Conservation (phyloP, 37 sponge, comb jelly and placozoan genomes). For the Chondrosia reniformis region DNA sequence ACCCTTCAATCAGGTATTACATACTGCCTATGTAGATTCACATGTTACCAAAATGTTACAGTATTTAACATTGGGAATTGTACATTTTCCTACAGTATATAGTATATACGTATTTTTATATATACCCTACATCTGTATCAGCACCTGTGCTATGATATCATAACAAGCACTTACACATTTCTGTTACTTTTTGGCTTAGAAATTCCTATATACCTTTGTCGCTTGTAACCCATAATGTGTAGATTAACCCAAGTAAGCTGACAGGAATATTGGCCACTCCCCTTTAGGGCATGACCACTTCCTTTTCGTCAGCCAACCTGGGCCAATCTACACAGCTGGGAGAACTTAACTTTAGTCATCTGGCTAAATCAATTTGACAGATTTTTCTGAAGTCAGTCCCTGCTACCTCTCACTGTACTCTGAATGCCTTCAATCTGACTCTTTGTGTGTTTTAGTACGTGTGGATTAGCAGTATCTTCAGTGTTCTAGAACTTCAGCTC, state of each 20-base stretch:
- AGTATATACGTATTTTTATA: not conserved
- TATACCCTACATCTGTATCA: not conserved
- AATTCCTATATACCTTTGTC: no score
- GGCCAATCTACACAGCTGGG: constrained; percentile 17
- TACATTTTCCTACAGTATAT: not conserved
- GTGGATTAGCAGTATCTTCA: no score
- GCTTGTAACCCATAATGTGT: no score
- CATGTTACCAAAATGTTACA: not conserved
- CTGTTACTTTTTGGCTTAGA: no score
- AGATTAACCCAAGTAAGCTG: constrained; percentile 6
- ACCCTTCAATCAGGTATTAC: constrained; percentile 25
- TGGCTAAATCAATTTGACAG: not conserved
- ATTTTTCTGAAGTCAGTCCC: no score
- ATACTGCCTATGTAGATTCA: not conserved
- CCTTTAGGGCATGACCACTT: not conserved
- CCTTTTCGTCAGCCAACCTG: constrained; percentile 24
- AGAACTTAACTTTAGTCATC: not conserved
- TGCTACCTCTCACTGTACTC: not conserved
- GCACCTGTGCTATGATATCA: not conserved
- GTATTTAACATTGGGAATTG: not conserved
- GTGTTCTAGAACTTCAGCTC: no score
- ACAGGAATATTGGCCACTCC: not conserved
- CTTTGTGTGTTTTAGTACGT: no score
- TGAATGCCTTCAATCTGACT: not conserved
- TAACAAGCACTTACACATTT: not conserved